A percentile compares a stretch with the other conserved stretches of the same genome.
These are phyloP conservation scores for Prionace glauca DNA, from an alignment of 2,797 vertebrate genomes.

Conservation along the genomic window DNA sequence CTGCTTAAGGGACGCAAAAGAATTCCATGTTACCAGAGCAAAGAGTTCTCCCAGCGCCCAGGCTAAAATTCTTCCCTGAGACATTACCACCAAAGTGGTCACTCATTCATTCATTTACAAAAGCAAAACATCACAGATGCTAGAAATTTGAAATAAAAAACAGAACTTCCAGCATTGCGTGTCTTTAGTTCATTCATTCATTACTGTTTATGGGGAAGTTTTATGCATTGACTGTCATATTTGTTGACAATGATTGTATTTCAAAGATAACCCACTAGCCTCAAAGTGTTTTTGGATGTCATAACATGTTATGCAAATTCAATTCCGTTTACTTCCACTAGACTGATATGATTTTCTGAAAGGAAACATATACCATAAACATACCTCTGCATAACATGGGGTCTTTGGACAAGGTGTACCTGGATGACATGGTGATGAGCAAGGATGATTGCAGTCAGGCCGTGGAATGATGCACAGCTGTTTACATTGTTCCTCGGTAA, in stretches of 20 bases:
- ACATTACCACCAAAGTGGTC: neutral
- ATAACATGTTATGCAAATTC: neutral
- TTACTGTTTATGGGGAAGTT: neutral
- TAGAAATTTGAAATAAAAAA: neutral
- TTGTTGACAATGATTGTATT: neutral
- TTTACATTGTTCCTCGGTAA: constrained; percentile 72
- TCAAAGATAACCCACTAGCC: neutral
- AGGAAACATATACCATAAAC: neutral
- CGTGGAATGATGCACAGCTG: constrained; percentile 76
- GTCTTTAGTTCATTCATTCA: neutral
- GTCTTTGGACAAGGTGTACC: constrained; percentile 71
- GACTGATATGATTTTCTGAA: neutral
- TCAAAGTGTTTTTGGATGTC: neutral
- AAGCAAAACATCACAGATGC: neutral
- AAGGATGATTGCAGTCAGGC: constrained; percentile 81
- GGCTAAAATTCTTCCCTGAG: neutral
- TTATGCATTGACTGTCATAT: neutral
- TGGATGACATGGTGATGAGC: constrained; percentile 78
- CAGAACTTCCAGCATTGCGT: neutral
- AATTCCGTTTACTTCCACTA: neutral
- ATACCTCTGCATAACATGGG: constrained; percentile 80
- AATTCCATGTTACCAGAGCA: neutral
- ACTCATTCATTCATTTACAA: neutral
- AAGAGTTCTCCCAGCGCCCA: neutral
- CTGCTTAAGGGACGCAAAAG: neutral